Conservation (phyloP, 2,113 vertebrate genomes). For the Hylia prasina region DNA sequence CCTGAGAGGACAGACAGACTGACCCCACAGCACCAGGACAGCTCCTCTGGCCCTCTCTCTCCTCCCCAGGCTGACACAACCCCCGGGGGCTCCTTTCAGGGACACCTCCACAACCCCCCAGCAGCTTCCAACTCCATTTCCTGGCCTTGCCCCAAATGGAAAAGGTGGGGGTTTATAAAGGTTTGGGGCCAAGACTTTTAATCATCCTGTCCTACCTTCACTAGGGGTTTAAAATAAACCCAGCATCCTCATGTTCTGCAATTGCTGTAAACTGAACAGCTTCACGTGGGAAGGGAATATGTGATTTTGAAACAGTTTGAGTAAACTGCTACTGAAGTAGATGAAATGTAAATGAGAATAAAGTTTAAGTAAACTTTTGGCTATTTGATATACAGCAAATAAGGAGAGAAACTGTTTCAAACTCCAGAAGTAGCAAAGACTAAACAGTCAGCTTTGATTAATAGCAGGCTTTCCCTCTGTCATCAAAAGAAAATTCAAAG, state of each 20-base stretch:
- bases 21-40: neutral
- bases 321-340: neutral
- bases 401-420: neutral
- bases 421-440: neutral
- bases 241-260: neutral
- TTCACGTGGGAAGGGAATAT: neutral
- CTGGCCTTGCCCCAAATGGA: neutral
- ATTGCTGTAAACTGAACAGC: neutral
- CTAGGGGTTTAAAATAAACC: neutral
- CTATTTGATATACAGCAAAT: neutral
- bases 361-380: neutral
- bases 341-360: neutral
- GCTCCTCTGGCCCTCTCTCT: neutral
- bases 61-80: fast-evolving
- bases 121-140: neutral
- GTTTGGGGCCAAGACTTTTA: neutral
- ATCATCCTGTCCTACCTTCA: neutral
- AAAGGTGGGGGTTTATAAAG: fast-evolving
- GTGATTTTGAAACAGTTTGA: neutral
- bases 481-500: neutral
- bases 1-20: neutral
- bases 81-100: fast-evolving
- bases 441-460: neutral
- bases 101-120: neutral
- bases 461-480: neutral